Evolutionary conservation across 2,888 invertebrate species (phyloP).

Genomic region (Octonoba sinensis): DNA sequence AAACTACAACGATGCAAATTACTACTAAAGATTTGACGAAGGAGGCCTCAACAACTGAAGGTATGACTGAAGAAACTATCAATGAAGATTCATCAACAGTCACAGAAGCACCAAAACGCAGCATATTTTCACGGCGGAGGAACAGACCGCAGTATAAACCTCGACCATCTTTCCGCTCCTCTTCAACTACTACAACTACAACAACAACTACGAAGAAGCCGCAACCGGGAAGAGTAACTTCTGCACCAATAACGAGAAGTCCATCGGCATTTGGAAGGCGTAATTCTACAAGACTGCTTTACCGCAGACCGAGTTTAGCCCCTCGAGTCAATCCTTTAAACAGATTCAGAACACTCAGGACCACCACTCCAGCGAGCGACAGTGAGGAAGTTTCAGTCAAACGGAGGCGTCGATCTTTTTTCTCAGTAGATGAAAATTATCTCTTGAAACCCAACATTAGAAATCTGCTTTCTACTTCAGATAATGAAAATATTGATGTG

Average conservation of each 20-base stretch:
- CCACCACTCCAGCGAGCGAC: neutral
- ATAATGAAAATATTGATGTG: conserved; percentile 23
- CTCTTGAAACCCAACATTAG: conserved; percentile 21
- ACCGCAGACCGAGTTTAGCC: conserved; percentile 37
- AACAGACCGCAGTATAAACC: conserved; percentile 55
- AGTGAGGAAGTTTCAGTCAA: neutral
- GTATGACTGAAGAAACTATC: conserved; percentile 2
- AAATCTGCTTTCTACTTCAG: conserved; percentile 30
- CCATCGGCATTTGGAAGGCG: conserved; percentile 16
- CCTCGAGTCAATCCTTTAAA: conserved; percentile 44
- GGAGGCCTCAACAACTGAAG: conserved; percentile 10
- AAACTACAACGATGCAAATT: neutral
- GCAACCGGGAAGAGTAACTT: neutral
- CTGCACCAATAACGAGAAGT: conserved; percentile 27
- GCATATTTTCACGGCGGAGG: conserved; percentile 40
- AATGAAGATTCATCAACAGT: conserved; percentile 15
- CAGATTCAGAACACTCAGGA: conserved; percentile 31
- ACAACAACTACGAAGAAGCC: conserved; percentile 20
- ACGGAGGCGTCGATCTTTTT: conserved; percentile 31
- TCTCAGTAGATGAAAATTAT: neutral
- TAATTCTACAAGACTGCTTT: conserved; percentile 42
- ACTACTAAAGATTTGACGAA: neutral
- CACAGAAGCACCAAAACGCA: conserved; percentile 33
- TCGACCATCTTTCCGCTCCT: conserved; percentile 44
- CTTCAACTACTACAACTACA: conserved; percentile 38